Conservation (phyloP, 2,797 vertebrate genomes). For the Harpagifer antarcticus region DNA sequence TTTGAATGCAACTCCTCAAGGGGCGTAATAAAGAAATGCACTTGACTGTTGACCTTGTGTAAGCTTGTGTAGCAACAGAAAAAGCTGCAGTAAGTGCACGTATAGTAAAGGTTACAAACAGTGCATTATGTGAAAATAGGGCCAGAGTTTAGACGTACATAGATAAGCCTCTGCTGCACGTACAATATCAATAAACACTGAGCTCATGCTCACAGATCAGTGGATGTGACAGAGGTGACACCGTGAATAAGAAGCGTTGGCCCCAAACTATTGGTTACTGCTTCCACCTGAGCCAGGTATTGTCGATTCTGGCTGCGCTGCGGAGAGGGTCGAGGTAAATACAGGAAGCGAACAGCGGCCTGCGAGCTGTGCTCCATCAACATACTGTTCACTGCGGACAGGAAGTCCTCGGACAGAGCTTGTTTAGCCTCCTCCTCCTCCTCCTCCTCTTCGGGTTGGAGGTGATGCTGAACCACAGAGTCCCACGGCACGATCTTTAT, state of each 20-base stretch:
- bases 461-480: slow-evolving; percentile 77
- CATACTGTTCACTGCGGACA: slow-evolving; percentile 85
- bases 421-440: slow-evolving; percentile 15
- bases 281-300: slow-evolving; percentile 88
- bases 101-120: slow-evolving; percentile 15
- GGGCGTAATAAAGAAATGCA: slow-evolving; percentile 15
- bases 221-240: slow-evolving; percentile 92
- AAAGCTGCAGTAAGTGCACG: not conserved
- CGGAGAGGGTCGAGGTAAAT: slow-evolving; percentile 89
- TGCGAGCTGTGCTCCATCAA: slow-evolving; percentile 86
- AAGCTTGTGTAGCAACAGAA: slow-evolving; percentile 2
- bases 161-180: slow-evolving; percentile 15
- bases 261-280: slow-evolving; percentile 86
- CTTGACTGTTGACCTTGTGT: slow-evolving; percentile 6
- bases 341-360: slow-evolving; percentile 91
- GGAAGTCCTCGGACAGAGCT: slow-evolving; percentile 76
- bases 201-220: slow-evolving; percentile 85
- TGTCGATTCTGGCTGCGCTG: slow-evolving; percentile 79
- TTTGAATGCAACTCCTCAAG: slow-evolving; percentile 32
- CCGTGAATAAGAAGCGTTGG: slow-evolving; percentile 92
- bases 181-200: slow-evolving; percentile 15
- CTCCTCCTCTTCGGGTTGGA: not conserved
- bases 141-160: slow-evolving; percentile 9
- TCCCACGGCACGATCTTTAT: slow-evolving; percentile 92
- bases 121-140: slow-evolving; percentile 10